These are phyloP conservation scores for Stenoptilia bipunctidactyla DNA, from an alignment of 2,888 invertebrate species.

Conservation along the genomic window DNA sequence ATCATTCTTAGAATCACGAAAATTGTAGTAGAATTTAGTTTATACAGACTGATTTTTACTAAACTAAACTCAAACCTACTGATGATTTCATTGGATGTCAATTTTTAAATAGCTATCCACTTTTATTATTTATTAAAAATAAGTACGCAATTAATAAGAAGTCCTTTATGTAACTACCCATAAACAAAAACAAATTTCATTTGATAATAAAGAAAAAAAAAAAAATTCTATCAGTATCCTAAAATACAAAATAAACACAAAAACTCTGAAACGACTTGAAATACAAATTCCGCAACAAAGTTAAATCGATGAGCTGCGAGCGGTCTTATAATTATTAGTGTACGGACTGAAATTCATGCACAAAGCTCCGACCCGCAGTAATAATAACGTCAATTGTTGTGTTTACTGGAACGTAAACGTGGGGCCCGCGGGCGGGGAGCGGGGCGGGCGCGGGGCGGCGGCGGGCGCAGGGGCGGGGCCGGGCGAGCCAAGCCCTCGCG, in stretches of 20 bases:
- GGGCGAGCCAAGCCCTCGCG: slow-evolving; percentile 15
- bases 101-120: too few species aligned
- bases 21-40: too few species aligned
- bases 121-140: too few species aligned
- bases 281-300: slow-evolving; percentile 55
- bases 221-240: too few species aligned
- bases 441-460: slow-evolving; percentile 28
- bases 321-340: slow-evolving; percentile 67
- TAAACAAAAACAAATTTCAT: too few species aligned
- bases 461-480: slow-evolving; percentile 35
- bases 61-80: too few species aligned
- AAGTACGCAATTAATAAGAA: too few species aligned
- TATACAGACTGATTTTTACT: too few species aligned
- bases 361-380: slow-evolving; percentile 69
- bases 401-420: slow-evolving; percentile 70
- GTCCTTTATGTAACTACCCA: too few species aligned
- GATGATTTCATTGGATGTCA: too few species aligned
- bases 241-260: too few species aligned
- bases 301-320: slow-evolving; percentile 54
- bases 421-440: slow-evolving; percentile 22
- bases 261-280: slow-evolving; percentile 17
- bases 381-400: slow-evolving; percentile 72
- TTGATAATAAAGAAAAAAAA: not conserved
- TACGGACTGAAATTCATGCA: slow-evolving; percentile 70
- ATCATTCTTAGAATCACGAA: too few species aligned